A percentile compares a stretch with the other conserved stretches of the same genome.
These are phyloP conservation scores for Hypanus sabinus DNA, from an alignment of 2,113 vertebrate genomes.

Conservation along the genomic window DNA sequence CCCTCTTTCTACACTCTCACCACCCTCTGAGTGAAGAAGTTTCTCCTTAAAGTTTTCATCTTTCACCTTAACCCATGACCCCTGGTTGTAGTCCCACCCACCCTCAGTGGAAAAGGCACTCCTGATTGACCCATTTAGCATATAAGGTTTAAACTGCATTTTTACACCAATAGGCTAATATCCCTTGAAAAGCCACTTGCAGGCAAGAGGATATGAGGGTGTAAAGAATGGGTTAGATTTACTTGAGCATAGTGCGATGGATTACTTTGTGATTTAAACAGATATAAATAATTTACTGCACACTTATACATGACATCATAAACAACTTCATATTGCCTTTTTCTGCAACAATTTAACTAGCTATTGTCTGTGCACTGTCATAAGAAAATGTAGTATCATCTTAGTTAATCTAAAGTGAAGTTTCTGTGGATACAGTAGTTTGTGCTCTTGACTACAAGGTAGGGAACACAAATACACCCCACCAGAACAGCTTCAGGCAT, in stretches of 20 bases:
- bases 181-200: neutral
- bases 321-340: neutral
- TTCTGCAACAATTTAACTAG: neutral
- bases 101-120: neutral
- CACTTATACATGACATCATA: neutral
- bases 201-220: neutral
- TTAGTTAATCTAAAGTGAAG: neutral
- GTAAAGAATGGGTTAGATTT: neutral
- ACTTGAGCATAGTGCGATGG: neutral
- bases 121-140: neutral
- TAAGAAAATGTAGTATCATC: neutral
- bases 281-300: neutral
- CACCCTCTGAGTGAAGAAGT: too few species aligned
- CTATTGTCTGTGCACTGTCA: neutral
- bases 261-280: neutral
- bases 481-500: neutral
- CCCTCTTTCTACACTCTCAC: too few species aligned
- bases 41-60: too few species aligned
- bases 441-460: neutral
- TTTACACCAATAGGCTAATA: neutral
- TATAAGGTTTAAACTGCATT: neutral
- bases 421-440: neutral
- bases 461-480: neutral
- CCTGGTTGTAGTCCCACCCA: too few species aligned
- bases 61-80: too few species aligned